Evolutionary conservation across 2,888 invertebrate species (phyloP).

Genomic region (Micoletzkya japonica): DNA sequence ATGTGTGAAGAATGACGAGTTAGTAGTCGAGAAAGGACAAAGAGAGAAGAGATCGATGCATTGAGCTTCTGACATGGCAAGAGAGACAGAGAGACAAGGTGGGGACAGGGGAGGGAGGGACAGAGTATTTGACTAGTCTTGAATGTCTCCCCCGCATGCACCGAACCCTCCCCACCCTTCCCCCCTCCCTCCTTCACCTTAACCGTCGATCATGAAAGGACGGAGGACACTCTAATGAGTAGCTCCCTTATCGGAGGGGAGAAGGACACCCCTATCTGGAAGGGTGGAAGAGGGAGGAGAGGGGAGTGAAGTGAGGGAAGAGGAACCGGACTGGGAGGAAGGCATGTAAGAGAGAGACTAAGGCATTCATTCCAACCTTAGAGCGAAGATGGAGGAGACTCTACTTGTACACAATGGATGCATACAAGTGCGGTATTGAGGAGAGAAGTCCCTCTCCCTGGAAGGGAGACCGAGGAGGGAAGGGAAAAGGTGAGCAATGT

Average conservation of each 20-base stretch:
- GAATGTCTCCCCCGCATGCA: no score
- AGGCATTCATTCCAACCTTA: neutral
- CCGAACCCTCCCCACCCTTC: neutral
- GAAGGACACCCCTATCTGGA: neutral
- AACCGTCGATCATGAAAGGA: neutral
- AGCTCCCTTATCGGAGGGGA: no score
- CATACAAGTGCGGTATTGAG: neutral
- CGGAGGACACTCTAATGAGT: no score
- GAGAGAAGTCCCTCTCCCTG: neutral
- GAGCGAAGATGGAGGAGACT: no score
- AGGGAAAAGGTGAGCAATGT: neutral
- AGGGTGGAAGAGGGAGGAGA: constrained; percentile 7
- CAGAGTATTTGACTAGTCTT: no score
- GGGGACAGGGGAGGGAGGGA: no score
- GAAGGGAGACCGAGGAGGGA: neutral
- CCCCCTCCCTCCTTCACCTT: constrained; percentile 3
- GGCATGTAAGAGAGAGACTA: constrained; percentile 3
- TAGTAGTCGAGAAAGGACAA: no score
- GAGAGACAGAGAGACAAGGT: no score
- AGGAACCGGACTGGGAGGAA: neutral
- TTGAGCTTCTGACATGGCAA: no score
- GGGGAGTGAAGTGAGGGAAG: neutral
- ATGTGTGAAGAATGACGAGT: no score
- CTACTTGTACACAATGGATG: no score
- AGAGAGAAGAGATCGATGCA: no score